Conservation (phyloP, 2,797 vertebrate species). For the Synanceia verrucosa region DNA sequence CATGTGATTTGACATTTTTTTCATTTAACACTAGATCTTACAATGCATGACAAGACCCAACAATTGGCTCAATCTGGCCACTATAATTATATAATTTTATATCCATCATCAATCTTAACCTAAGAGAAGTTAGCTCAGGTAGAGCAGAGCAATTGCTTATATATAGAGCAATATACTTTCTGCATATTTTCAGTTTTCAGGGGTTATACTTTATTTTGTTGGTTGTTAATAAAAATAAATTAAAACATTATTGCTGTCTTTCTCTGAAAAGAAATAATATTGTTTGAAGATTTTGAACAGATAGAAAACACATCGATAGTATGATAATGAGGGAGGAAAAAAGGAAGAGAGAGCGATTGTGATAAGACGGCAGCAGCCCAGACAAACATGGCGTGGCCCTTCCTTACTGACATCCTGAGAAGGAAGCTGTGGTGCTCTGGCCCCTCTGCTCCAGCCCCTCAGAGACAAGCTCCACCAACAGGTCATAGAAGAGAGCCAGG, state of each 20-base stretch:
- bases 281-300: conserved; percentile 42
- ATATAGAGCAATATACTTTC: not conserved
- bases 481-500: conserved; percentile 46
- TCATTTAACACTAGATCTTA: not conserved
- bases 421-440: conserved; percentile 75
- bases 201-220: not conserved
- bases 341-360: conserved; percentile 55
- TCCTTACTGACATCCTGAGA: conserved; percentile 80
- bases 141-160: too few species aligned
- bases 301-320: conserved; percentile 37
- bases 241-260: not conserved
- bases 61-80: not conserved
- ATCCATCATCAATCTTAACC: not conserved
- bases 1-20: not conserved
- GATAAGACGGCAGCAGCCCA: conserved; percentile 75
- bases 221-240: not conserved
- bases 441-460: conserved; percentile 56
- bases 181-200: not conserved
- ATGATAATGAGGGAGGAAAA: conserved; percentile 38
- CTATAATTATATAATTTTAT: not conserved
- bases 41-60: not conserved
- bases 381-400: conserved; percentile 77
- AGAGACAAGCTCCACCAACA: conserved; percentile 54
- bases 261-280: conserved; percentile 28
- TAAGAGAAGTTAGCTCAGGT: too few species aligned